Percentiles rank a stretch among this genome's conserved stretches.
Evolutionary conservation across 2,888 invertebrate genomes (phyloP).

Genomic region (Agonopterix alstromeriana): DNA sequence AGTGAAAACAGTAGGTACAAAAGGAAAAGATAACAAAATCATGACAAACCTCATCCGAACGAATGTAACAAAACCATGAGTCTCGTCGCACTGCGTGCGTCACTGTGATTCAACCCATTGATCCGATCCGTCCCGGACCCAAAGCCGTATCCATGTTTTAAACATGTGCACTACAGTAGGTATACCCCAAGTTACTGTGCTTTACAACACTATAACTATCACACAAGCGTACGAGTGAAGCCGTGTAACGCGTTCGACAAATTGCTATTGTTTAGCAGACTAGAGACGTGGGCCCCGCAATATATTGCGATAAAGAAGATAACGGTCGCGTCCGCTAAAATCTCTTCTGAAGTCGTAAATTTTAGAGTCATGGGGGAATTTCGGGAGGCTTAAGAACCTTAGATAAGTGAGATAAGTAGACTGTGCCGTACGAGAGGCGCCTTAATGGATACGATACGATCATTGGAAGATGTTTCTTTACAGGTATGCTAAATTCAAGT

Average conservation of each 20-base stretch:
- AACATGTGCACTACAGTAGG: not conserved
- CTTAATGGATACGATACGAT: slow-evolving; percentile 35
- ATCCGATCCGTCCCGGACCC: slow-evolving; percentile 28
- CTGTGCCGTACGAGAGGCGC: slow-evolving; percentile 41
- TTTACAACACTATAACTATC: too few relatives aligned
- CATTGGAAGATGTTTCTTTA: slow-evolving; percentile 17
- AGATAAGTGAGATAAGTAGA: slow-evolving; percentile 72
- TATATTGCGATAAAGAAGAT: slow-evolving; percentile 69
- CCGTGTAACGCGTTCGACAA: slow-evolving; percentile 23
- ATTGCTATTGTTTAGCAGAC: slow-evolving; percentile 37
- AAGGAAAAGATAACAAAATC: too few relatives aligned
- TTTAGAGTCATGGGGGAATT: slow-evolving; percentile 65
- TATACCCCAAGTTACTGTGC: slow-evolving; percentile 1
- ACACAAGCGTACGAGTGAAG: too few relatives aligned
- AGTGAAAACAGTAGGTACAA: not conserved
- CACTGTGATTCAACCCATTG: slow-evolving; percentile 27
- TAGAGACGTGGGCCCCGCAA: slow-evolving; percentile 45
- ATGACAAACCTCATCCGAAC: slow-evolving; percentile 3
- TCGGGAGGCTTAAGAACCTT: slow-evolving; percentile 70
- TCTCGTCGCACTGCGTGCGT: slow-evolving; percentile 21
- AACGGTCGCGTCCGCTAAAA: slow-evolving; percentile 57
- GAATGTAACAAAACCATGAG: slow-evolving; percentile 16
- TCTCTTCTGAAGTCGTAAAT: slow-evolving; percentile 68
- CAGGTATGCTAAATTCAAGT: not conserved
- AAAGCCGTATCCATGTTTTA: slow-evolving; percentile 19